Evolutionary conservation across 1,140 invertebrate genomes (phyloP), one percentile per base, ranked within the genome.

Genomic region (Acromyrmex charruanus): DNA sequence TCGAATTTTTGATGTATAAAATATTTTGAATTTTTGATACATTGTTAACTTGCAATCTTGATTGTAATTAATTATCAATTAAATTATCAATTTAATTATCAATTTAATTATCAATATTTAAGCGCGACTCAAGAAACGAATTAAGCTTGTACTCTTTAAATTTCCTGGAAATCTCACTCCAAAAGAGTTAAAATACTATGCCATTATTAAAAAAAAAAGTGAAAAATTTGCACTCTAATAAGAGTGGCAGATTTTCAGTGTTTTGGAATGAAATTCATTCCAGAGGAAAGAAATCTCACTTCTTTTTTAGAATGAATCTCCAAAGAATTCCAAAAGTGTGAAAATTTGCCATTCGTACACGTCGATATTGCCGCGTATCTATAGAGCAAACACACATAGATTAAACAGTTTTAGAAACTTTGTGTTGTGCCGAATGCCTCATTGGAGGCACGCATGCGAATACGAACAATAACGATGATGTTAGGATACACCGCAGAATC

Each of bases 391-490:
- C 68, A 31, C 28, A 31, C 28, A 3, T 3, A 25, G 39, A 55
- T 74, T 74, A 84, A 84, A 84, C 53, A 69, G 18, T 74, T 82
- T 82, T 74, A 61, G 39, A 84, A 82, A 74, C 55, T 74, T 39
- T 58, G 65, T 65, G 77, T n/a, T 53, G 49, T 31, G 53, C 28
- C 68, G 35, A 79, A 85, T 79, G 31, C 49, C n/a, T 85, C 59
- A 39, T 74, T 49, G 53, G 31, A 80, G 49, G 18, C 51, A 66
- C 31, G 79, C 28, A 55, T 69, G 55, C 80, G 39, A 59, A 77
- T 85, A 77, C 61, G 51, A 6, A 14, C 44, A 28, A 39, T 66
- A 53, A 85, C 25, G 49, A 66, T 49, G 53, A 61, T 35, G 3
- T 28, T 28, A 28, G 28, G 44, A 79, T 39, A 79, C 31, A 18